Base-by-base conservation (phyloP, 2,113 vertebrate species). In the Leucopsar rothschildi region DNA sequence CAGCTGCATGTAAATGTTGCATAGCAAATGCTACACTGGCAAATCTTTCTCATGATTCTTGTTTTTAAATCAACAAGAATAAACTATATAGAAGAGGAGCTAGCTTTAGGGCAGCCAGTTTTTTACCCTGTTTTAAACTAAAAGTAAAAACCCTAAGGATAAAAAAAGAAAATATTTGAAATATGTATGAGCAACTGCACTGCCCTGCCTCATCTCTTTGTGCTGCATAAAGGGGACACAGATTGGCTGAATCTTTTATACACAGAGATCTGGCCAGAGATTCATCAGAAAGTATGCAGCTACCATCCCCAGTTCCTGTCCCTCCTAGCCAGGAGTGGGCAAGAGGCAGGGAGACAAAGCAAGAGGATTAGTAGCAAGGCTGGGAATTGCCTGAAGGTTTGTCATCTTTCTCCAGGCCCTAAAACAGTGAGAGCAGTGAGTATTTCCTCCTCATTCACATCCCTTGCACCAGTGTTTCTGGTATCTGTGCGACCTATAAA, bases 1-100 rank as follows among this genome's bases (percentile, higher is more conserved):
- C 92, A 96, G 92, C 70, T 96, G 83, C 87, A 86, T 88, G 68
- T 82, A 84, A 82, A 93, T 96, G 86, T 76, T 89, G 65, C 92
- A 93, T 29, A 89, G 86, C 81, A 89, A 95, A 91, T 66, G 78
- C 60, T 88, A 92, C 0, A 4, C 76, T 91, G 88, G 53, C 53
- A 81, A 95, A 92, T 75, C 89, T 76, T 93, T 72, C 70, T 88
- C 50, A 63, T 59, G n/a, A 81, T 84, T 72, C 72, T 70, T 95
- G 84, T 39, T 96, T 94, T 88, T 86, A 93, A 95, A 94, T 63
- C 79, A 95, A 83, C 56, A 84, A 49, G 60, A 82, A 60, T 78
- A 93, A 96, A 91, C 52, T 59, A 60, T 70, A 78, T 12, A 66
- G 63, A 94, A 88, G 21, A 60, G 39, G 16, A 94, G 47, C 45